phyloP scores from a whole-genome alignment of 2,888 invertebrate species.

The Cloeon dipterum region DNA sequence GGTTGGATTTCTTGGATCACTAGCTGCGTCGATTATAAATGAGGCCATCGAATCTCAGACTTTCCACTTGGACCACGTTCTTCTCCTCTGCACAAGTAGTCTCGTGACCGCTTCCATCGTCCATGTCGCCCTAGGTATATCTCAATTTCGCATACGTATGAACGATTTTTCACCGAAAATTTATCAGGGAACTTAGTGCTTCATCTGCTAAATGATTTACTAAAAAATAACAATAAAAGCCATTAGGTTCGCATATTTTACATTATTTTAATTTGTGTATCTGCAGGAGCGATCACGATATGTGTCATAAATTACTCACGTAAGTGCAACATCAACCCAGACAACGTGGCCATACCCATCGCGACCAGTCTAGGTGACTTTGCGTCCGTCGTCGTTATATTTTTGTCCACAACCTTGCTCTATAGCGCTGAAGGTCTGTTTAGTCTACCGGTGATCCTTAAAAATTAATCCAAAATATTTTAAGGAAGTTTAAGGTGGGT shows the following conservation, averaged over 20 bases:
- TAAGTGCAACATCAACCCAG: constrained; percentile 63
- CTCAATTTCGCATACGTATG: too few species aligned
- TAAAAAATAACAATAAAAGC: too few species aligned
- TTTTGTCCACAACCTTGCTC: constrained; percentile 53
- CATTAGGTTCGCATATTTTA: neutral
- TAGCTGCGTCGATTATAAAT: constrained; percentile 62
- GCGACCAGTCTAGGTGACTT: constrained; percentile 81
- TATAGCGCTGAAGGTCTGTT: constrained; percentile 33
- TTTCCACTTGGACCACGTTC: constrained; percentile 54
- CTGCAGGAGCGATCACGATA: constrained; percentile 51
- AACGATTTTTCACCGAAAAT: too few species aligned
- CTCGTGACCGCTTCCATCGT: constrained; percentile 72
- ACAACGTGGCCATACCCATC: constrained; percentile 83
- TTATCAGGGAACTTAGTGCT: too few species aligned
- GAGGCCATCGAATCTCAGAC: constrained; percentile 58
- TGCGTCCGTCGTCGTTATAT: constrained; percentile 59
- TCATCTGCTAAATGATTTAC: too few species aligned
- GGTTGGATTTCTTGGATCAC: constrained; percentile 62
- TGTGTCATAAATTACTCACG: constrained; percentile 58
- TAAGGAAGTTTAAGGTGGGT: too few species aligned
- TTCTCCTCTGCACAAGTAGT: constrained; percentile 66
- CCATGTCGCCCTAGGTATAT: constrained; percentile 50
- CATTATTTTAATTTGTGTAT: too few species aligned
- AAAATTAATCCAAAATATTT: too few species aligned
- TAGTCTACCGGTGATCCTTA: too few species aligned